A percentile compares a stretch with the other conserved stretches of the same genome.
Conservation (phyloP, 2,888 invertebrate genomes). For the Metopia argyrocephala region DNA sequence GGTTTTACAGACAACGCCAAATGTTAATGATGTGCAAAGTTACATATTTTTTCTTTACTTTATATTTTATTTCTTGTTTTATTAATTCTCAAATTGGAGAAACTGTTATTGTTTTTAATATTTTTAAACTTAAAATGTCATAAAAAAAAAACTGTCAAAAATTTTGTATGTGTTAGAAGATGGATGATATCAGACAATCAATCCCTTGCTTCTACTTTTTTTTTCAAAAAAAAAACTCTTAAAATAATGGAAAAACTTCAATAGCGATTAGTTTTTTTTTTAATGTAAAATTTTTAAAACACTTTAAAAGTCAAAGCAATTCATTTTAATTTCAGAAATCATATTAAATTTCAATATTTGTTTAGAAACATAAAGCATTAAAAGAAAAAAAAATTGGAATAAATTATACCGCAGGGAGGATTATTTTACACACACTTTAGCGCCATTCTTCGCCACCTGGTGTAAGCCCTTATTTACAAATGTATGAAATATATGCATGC, state of each 20-base stretch:
- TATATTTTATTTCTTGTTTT: conserved; percentile 4
- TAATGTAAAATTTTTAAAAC: not conserved
- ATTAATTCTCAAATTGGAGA: not conserved
- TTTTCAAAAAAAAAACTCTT: not conserved
- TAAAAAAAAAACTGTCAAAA: conserved; percentile 55
- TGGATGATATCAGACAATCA: conserved; percentile 47
- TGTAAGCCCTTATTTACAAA: no score
- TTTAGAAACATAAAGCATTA: not conserved
- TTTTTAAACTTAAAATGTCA: conserved; percentile 55
- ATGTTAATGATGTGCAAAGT: conserved; percentile 44
- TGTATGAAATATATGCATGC: no score
- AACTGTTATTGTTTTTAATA: conserved; percentile 5
- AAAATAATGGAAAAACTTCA: not conserved
- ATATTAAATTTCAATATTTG: conserved; percentile 23
- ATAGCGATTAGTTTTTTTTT: not conserved
- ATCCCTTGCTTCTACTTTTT: no score
- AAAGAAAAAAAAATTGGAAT: not conserved
- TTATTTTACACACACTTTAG: not conserved
- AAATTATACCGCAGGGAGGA: not conserved
- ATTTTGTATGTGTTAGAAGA: conserved; percentile 34
- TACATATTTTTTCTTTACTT: not conserved
- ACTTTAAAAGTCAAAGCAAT: conserved; percentile 32
- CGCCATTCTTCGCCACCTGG: not conserved
- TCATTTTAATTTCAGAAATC: not conserved
- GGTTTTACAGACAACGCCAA: conserved; percentile 42